These are phyloP conservation scores for Pitangus sulphuratus DNA, from an alignment of 2,797 vertebrate species.

Conservation along the genomic window DNA sequence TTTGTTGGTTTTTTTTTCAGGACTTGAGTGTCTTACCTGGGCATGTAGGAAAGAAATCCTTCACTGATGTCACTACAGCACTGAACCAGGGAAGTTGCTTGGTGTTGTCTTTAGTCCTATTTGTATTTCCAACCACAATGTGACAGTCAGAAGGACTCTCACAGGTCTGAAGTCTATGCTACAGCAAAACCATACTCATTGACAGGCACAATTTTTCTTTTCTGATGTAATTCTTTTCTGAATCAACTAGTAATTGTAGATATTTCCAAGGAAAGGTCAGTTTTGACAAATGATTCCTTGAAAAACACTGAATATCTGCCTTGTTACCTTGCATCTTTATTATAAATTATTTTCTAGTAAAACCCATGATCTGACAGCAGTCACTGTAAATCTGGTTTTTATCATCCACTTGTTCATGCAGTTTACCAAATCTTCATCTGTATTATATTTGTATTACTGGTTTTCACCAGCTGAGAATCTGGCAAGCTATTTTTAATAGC, in stretches of 20 bases:
- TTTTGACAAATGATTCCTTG: constrained; percentile 63
- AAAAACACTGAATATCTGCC: not conserved
- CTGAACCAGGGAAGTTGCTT: not conserved
- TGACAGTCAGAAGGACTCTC: not conserved
- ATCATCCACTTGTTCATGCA: not conserved
- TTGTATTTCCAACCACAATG: not conserved
- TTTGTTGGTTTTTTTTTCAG: not conserved
- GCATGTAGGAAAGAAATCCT: not conserved
- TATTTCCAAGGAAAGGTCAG: constrained; percentile 64
- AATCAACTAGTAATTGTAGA: constrained; percentile 59
- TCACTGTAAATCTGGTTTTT: not conserved
- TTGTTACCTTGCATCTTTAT: constrained; percentile 20
- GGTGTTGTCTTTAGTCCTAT: not conserved
- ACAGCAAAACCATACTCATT: not conserved
- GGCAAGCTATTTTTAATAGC: not conserved
- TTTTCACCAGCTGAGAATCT: not conserved
- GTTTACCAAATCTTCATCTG: not conserved
- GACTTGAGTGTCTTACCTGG: not conserved
- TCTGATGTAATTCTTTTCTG: constrained; percentile 18
- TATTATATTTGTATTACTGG: not conserved
- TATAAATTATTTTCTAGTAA: not conserved
- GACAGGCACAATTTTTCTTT: constrained; percentile 47
- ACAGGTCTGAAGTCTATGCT: not conserved
- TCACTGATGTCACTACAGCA: not conserved
- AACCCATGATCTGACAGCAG: not conserved